Base-by-base conservation (phyloP, 2,888 invertebrate genomes). In the Orthosia gracilis region DNA sequence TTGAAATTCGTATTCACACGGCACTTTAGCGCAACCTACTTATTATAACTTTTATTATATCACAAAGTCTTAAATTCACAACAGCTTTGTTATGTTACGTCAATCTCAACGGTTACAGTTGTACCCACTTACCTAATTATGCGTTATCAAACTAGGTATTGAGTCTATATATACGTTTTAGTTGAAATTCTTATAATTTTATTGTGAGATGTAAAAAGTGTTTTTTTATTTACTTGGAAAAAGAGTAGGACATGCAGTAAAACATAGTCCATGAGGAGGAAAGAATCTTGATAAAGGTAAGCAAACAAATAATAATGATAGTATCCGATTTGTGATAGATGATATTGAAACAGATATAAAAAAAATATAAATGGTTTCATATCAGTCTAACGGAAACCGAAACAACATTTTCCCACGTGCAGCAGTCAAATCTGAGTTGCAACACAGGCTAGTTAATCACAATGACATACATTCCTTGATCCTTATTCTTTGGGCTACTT, bases 1-100 rank as follows among this genome's bases (percentile, higher is more conserved):
- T 80, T 76, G 69, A 65, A 85, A 84, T 81, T 78, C 64, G n/a
- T 79, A 71, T 83, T 89, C 88, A 78, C 89, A 88, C 87, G 88
- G 76, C 79, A 84, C 69, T 83, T 74, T 64, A 69, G 50, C 47
- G 63, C 73, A 87, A 87, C 88, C 85, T 67, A 86, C 76, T 87
- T 86, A 63, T 70, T 58, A 45, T 70, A 40, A 78, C 55, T 79
- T 80, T 69, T 77, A 81, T 88, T 87, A 88, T 86, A 83, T 86
- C 80, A 88, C 65, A 83, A 63, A 76, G 58, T 81, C 73, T 67
- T 78, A 87, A 84, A 81, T 80, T 87, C 76, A 84, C 80, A 84
- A 84, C 76, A 69, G 64, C 73, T 84, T 83, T 82, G 78, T 84
- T 85, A 50, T 47, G 49, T 86, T 82, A 80, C 84, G 74, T 83